A percentile compares a stretch with the other conserved stretches of the same genome.
Evolutionary conservation across 2,888 invertebrate species (phyloP).

Genomic region (Rhagonycha lutea): DNA sequence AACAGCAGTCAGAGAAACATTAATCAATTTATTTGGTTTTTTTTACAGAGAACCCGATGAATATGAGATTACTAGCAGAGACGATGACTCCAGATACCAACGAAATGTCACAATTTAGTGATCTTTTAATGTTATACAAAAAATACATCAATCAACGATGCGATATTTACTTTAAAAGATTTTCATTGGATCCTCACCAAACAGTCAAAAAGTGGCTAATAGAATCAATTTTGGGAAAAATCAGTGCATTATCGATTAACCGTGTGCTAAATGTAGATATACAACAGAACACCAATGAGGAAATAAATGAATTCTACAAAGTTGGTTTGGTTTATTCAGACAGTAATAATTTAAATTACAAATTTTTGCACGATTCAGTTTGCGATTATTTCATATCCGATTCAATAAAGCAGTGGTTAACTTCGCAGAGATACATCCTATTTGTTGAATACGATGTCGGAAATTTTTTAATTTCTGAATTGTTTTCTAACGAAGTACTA

Average conservation of each 20-base stretch:
- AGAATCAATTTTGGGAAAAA: not conserved
- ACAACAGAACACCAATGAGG: not conserved
- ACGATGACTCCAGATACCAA: not conserved
- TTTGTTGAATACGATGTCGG: conserved; percentile 4
- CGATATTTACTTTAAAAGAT: conserved; percentile 10
- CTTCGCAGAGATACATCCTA: not conserved
- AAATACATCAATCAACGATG: conserved; percentile 11
- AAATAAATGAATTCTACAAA: conserved; percentile 16
- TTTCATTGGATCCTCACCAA: not conserved
- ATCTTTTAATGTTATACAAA: conserved; percentile 2
- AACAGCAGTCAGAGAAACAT: not conserved
- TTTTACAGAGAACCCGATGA: conserved; percentile 19
- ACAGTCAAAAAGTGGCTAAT: conserved; percentile 8
- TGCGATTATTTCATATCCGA: conserved; percentile 16
- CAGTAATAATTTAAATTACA: not conserved
- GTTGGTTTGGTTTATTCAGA: conserved; percentile 16
- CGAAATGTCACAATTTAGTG: not conserved
- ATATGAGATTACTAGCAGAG: conserved; percentile 23
- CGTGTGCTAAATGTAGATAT: not conserved
- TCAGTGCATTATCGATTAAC: conserved; percentile 3
- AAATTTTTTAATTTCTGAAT: conserved; percentile 6
- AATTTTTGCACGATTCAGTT: conserved; percentile 19
- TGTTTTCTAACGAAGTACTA: not conserved
- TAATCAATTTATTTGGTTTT: not conserved
- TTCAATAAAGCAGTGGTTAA: conserved; percentile 9